Conservation (phyloP, 2,113 vertebrate genomes). For the Cololabis saira region DNA sequence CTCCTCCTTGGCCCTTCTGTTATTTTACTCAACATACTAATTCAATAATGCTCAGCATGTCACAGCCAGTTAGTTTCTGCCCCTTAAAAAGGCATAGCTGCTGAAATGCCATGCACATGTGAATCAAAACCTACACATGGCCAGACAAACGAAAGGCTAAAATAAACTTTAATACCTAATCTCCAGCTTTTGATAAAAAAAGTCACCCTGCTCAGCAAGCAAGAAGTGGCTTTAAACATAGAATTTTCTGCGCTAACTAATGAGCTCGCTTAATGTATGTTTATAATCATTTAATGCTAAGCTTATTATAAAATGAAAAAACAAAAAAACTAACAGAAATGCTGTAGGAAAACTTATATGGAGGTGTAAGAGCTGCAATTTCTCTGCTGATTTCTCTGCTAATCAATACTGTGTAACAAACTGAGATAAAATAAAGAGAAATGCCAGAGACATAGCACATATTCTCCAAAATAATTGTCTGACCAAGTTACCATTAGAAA, state of each 20-base stretch:
- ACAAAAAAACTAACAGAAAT: not conserved
- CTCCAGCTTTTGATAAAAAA: conserved; percentile 25
- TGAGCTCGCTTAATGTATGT: conserved; percentile 10
- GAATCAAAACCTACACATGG: conserved; percentile 14
- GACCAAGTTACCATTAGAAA: conserved; percentile 27
- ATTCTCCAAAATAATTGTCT: conserved; percentile 21
- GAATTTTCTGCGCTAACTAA: conserved; percentile 25
- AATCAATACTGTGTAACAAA: conserved; percentile 43
- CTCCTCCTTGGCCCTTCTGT: conserved; percentile 14
- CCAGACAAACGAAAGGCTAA: conserved; percentile 31
- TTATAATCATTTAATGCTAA: conserved; percentile 26
- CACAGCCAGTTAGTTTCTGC: conserved; percentile 47
- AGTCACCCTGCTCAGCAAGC: conserved; percentile 21
- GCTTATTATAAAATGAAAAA: conserved; percentile 38
- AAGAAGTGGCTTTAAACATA: conserved; percentile 19
- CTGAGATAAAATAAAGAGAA: not conserved
- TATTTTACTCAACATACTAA: conserved; percentile 13
- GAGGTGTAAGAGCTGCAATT: conserved; percentile 42
- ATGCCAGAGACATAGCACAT: conserved; percentile 27
- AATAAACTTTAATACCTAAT: conserved; percentile 17
- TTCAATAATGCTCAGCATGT: conserved; percentile 28
- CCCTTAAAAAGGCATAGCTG: conserved; percentile 39
- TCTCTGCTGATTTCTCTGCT: conserved; percentile 14
- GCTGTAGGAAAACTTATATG: conserved; percentile 14
- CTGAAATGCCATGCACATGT: conserved; percentile 36